phyloP scores from a whole-genome alignment of 2,797 vertebrate species.

The Pogonophryne albipinna region DNA sequence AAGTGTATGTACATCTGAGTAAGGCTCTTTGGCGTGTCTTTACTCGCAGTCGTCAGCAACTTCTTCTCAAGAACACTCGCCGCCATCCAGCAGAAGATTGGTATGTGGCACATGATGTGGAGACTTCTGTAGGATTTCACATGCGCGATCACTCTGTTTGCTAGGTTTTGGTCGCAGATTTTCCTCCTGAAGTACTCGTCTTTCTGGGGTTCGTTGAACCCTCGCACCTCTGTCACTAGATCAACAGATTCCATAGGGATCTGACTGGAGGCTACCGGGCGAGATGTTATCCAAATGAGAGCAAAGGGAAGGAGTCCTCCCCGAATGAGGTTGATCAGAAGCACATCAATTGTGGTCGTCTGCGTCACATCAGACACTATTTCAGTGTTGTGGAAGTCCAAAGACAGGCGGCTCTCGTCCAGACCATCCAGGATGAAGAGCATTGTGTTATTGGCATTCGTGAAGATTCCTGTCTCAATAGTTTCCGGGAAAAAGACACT shows the following conservation, averaged over 20 bases:
- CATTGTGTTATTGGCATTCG: constrained; percentile 15
- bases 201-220: constrained; percentile 77
- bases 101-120: constrained; percentile 83
- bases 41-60: constrained; percentile 14
- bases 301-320: constrained; percentile 65
- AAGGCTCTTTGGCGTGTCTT: constrained; percentile 71
- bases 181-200: constrained; percentile 75
- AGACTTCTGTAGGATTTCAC: constrained; percentile 77
- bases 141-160: constrained; percentile 61
- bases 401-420: constrained; percentile 72
- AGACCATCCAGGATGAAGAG: constrained; percentile 80
- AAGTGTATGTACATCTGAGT: constrained; percentile 80
- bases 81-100: constrained; percentile 77
- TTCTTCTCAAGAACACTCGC: constrained; percentile 66
- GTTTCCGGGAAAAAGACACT: constrained; percentile 60
- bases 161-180: constrained; percentile 47
- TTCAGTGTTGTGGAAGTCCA: constrained; percentile 70
- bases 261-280: constrained; percentile 63
- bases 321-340: constrained; percentile 77
- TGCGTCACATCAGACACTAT: constrained; percentile 61
- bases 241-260: constrained; percentile 69
- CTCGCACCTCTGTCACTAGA: constrained; percentile 75
- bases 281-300: constrained; percentile 77
- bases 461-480: constrained; percentile 54
- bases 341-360: constrained; percentile 29